Percentiles rank a stretch among this genome's conserved stretches.
Evolutionary conservation across 1,140 invertebrate genomes (phyloP).

Genomic region (Oryctes rhinoceros): DNA sequence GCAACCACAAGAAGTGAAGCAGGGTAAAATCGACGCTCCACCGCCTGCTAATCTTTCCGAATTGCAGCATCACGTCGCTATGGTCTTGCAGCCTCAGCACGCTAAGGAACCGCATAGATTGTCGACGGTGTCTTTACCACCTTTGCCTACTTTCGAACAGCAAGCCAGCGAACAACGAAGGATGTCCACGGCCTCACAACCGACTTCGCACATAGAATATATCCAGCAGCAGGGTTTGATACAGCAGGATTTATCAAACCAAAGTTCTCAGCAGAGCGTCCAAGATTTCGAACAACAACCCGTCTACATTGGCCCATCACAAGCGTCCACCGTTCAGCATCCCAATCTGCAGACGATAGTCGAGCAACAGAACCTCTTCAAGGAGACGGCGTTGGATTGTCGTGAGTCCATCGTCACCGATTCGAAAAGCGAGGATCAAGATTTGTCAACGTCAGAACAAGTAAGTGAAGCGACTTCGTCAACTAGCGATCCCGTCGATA

Average conservation of each 20-base stretch:
- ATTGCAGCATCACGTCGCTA: constrained; percentile 35
- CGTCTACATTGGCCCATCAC: background rate
- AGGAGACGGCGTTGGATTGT: background rate
- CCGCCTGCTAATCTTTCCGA: constrained; percentile 33
- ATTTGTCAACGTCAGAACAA: constrained; percentile 65
- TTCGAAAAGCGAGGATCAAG: constrained; percentile 42
- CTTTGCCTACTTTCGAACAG: constrained; percentile 48
- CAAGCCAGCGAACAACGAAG: constrained; percentile 49
- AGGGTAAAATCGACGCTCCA: constrained; percentile 4
- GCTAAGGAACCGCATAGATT: constrained; percentile 50
- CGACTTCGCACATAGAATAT: constrained; percentile 50
- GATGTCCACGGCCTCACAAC: constrained; percentile 55
- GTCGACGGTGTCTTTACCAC: constrained; percentile 57
- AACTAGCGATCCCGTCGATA: constrained; percentile 44
- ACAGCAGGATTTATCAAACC: constrained; percentile 46
- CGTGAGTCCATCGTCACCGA: constrained; percentile 12
- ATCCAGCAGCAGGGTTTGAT: constrained; percentile 44
- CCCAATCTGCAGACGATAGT: constrained; percentile 33
- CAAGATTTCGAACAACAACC: constrained; percentile 11
- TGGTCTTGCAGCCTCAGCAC: constrained; percentile 35
- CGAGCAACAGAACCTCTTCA: constrained; percentile 26
- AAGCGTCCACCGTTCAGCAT: constrained; percentile 39
- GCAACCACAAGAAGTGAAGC: background rate
- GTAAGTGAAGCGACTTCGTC: constrained; percentile 53
- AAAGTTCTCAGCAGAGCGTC: constrained; percentile 40